phyloP scores from a whole-genome alignment of 2,888 invertebrate species.

The Pterostichus niger region DNA sequence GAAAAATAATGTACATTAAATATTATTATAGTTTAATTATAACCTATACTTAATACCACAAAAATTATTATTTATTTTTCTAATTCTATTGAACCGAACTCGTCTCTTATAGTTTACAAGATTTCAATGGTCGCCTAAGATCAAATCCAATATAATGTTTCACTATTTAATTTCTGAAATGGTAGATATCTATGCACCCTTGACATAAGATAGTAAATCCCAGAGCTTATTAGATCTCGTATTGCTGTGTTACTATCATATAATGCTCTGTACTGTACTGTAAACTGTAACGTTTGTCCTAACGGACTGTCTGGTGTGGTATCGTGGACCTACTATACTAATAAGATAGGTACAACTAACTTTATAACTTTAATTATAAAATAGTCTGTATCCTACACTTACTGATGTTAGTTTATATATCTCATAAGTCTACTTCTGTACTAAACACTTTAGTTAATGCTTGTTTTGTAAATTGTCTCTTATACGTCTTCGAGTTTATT shows the following conservation, averaged over 20 bases:
- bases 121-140: no score
- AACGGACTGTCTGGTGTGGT: slow-evolving; percentile 53
- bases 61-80: no score
- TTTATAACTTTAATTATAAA: slow-evolving; percentile 30
- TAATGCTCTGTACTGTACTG: slow-evolving; percentile 20
- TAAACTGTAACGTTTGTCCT: slow-evolving; percentile 53
- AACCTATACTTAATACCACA: no score
- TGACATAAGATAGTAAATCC: slow-evolving; percentile 4
- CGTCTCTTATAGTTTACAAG: no score
- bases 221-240: slow-evolving; percentile 22
- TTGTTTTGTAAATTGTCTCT: slow-evolving; percentile 10
- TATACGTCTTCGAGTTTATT: slow-evolving; percentile 2
- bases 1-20: no score
- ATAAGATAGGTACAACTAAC: slow-evolving; percentile 46
- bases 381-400: slow-evolving; percentile 30
- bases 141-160: no score
- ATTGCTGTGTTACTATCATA: slow-evolving; percentile 16
- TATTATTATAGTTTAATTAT: no score
- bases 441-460: neutral
- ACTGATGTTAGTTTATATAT: slow-evolving; percentile 9
- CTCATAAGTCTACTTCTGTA: slow-evolving; percentile 7
- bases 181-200: neutral
- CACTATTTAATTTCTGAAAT: no score
- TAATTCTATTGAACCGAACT: no score
- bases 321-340: slow-evolving; percentile 59